Percentiles rank a stretch among this genome's conserved stretches.
phyloP scores from a whole-genome alignment of 2,888 invertebrate genomes.

The Notodonta dromedarius region DNA sequence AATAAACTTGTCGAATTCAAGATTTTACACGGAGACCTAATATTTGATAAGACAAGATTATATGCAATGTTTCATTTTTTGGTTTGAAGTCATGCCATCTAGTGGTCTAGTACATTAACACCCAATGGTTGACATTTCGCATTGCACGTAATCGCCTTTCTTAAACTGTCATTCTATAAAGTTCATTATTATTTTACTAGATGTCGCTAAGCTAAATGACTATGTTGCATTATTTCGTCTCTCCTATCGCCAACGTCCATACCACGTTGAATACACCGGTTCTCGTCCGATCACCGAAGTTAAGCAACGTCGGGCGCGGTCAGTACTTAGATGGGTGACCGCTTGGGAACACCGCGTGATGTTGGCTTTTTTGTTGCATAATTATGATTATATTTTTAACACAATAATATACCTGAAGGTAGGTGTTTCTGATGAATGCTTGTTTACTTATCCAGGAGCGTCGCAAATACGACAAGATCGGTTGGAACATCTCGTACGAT shows the following conservation, averaged over 20 bases:
- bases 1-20: too few relatives aligned
- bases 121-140: too few relatives aligned
- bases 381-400: not conserved
- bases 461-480: slow-evolving; percentile 96
- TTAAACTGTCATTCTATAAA: too few relatives aligned
- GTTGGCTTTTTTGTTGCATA: slow-evolving; percentile 55
- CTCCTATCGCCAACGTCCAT: slow-evolving; percentile 58
- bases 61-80: too few relatives aligned
- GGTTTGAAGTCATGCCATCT: too few relatives aligned
- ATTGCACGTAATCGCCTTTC: too few relatives aligned
- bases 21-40: too few relatives aligned
- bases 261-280: slow-evolving; percentile 78
- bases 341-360: slow-evolving; percentile 75
- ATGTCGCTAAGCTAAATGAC: not conserved
- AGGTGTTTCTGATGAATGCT: not conserved
- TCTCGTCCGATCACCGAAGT: slow-evolving; percentile 82
- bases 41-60: too few relatives aligned
- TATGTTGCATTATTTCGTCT: not conserved
- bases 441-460: slow-evolving; percentile 86
- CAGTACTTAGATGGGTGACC: slow-evolving; percentile 81
- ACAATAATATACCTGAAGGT: not conserved
- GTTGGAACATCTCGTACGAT: slow-evolving; percentile 97
- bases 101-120: too few relatives aligned
- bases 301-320: slow-evolving; percentile 79
- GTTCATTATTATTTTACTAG: not conserved